These are phyloP conservation scores for Orius insidiosus DNA, from an alignment of 1,140 invertebrate species.

Conservation along the genomic window DNA sequence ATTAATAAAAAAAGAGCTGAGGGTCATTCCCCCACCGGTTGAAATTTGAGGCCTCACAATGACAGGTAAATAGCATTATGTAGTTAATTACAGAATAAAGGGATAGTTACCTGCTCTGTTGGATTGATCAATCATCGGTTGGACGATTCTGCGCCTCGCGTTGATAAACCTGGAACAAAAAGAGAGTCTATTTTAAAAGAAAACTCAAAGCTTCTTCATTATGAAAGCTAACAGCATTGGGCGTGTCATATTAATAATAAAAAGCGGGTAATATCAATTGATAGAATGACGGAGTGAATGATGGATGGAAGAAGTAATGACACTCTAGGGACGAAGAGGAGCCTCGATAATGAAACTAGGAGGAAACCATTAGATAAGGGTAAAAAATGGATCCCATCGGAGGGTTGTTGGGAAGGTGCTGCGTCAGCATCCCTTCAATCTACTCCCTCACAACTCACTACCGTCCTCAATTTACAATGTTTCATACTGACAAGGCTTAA, in stretches of 20 bases:
- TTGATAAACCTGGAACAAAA: constrained; percentile 87
- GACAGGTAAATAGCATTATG: not conserved
- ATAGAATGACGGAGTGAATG: constrained; percentile 2
- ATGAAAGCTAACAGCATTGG: too few relatives aligned
- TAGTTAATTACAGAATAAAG: not conserved
- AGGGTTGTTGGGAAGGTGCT: constrained; percentile 3
- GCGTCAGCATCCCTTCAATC: constrained; percentile 10
- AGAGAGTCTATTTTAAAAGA: constrained; percentile 9
- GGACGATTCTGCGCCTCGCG: constrained; percentile 91
- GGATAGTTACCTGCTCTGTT: constrained; percentile 84
- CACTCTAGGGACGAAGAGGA: constrained; percentile 7
- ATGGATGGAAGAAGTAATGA: constrained; percentile 10
- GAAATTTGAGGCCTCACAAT: not conserved
- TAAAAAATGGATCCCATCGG: constrained; percentile 13
- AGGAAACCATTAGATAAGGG: constrained; percentile 16
- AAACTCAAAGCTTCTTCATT: not conserved
- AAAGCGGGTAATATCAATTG: constrained; percentile 7
- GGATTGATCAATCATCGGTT: constrained; percentile 93
- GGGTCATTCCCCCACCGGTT: too few relatives aligned
- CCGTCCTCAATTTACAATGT: constrained; percentile 9
- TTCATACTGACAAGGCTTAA: not conserved
- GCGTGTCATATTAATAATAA: constrained; percentile 1
- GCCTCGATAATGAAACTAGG: constrained; percentile 11
- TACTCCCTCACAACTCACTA: not conserved
- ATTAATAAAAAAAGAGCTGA: too few relatives aligned